phyloP scores from a whole-genome alignment of 2,888 invertebrate genomes.

The Notodonta ziczac region DNA sequence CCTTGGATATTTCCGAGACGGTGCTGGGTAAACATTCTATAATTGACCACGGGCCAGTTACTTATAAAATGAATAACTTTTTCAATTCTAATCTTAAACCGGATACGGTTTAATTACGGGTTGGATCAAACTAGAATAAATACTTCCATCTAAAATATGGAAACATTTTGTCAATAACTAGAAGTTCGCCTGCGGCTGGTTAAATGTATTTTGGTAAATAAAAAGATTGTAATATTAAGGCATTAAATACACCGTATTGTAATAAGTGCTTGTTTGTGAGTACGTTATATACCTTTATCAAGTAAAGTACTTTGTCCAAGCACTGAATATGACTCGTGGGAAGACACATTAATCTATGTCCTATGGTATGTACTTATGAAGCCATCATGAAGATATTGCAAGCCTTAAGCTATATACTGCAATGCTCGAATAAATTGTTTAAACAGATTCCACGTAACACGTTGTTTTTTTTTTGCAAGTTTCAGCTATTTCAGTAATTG shows the following conservation, averaged over 20 bases:
- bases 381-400: too few species aligned
- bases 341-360: too few species aligned
- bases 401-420: too few species aligned
- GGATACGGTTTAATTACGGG: conserved; percentile 57
- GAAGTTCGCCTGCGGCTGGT: conserved; percentile 11
- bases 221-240: neutral
- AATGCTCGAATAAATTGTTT: too few species aligned
- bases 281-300: too few species aligned
- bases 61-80: conserved; percentile 8
- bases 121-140: conserved; percentile 49
- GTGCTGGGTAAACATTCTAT: neutral
- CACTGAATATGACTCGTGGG: too few species aligned
- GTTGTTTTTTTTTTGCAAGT: too few species aligned
- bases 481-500: too few species aligned
- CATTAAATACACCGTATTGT: neutral
- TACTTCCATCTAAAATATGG: conserved; percentile 58
- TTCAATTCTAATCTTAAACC: conserved; percentile 34
- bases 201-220: neutral
- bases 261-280: neutral
- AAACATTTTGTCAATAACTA: conserved; percentile 59
- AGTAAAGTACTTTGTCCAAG: too few species aligned
- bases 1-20: conserved; percentile 23
- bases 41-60: neutral
- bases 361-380: too few species aligned
- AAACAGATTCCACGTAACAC: too few species aligned